Conservation (phyloP, 1,140 invertebrate genomes). For the Lasaia peninsularis region DNA sequence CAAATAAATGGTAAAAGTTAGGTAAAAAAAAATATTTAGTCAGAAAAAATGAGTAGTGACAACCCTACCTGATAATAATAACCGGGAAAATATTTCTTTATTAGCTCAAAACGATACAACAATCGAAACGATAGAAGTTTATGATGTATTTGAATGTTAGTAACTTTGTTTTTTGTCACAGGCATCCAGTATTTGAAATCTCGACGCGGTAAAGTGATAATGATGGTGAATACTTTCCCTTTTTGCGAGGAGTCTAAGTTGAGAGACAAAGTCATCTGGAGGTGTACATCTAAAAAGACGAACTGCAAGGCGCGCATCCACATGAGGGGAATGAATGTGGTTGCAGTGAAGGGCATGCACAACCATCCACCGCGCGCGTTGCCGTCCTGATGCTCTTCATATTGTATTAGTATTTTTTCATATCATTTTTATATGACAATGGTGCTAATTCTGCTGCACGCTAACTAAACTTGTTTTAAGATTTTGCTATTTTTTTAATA, state of each 20-base stretch:
- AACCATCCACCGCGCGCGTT: slow-evolving; percentile 64
- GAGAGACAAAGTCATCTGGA: slow-evolving; percentile 73
- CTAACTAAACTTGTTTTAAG: no score
- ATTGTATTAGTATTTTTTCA: neutral
- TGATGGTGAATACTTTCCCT: slow-evolving; percentile 76
- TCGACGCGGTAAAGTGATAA: slow-evolving; percentile 73
- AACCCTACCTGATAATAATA: no score
- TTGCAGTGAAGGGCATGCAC: slow-evolving; percentile 72
- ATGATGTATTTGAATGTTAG: slow-evolving; percentile 12
- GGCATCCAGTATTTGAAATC: slow-evolving; percentile 75
- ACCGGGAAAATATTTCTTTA: no score
- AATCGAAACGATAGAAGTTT: no score
- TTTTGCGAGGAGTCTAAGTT: slow-evolving; percentile 76
- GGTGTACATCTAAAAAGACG: slow-evolving; percentile 75
- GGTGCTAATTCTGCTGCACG: no score
- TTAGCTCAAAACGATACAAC: no score
- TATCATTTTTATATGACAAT: neutral
- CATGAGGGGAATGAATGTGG: slow-evolving; percentile 67
- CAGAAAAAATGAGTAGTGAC: no score
- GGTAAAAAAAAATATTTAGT: no score
- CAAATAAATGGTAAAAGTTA: no score
- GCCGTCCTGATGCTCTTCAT: slow-evolving; percentile 24
- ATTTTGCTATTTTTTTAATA: no score
- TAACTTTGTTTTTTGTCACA: slow-evolving; percentile 51
- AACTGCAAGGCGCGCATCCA: slow-evolving; percentile 75